These are phyloP conservation scores for Pararge aegeria DNA, from an alignment of 1,140 invertebrate genomes.

Conservation along the genomic window DNA sequence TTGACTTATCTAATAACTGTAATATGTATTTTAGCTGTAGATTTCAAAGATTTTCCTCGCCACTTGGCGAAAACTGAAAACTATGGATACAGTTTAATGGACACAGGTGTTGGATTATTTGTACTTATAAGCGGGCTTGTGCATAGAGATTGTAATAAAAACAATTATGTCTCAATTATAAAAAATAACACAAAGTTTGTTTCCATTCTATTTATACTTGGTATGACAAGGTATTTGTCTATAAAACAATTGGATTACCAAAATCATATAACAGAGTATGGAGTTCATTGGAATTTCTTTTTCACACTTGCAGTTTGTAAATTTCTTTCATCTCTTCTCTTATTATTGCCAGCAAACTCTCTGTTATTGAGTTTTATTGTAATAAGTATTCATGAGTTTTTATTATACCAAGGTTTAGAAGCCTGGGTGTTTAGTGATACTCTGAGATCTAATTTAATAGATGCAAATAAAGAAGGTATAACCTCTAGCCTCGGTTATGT, in stretches of 20 bases:
- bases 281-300: slow-evolving; percentile 98
- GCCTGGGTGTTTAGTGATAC: slow-evolving; percentile 86
- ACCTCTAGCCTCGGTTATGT: slow-evolving; percentile 91
- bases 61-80: slow-evolving; percentile 92
- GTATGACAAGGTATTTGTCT: slow-evolving; percentile 84
- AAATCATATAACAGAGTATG: slow-evolving; percentile 94
- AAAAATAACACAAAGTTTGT: slow-evolving; percentile 51
- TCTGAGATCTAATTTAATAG: slow-evolving; percentile 82
- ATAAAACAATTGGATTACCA: slow-evolving; percentile 88
- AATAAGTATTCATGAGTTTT: slow-evolving; percentile 85
- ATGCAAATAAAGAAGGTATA: slow-evolving; percentile 95
- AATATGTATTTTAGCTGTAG: slow-evolving; percentile 94
- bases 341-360: slow-evolving; percentile 73
- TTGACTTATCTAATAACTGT: slow-evolving; percentile 88
- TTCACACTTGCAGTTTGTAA: slow-evolving; percentile 93
- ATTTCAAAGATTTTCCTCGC: slow-evolving; percentile 93
- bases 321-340: slow-evolving; percentile 83
- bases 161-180: slow-evolving; percentile 52
- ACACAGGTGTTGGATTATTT: slow-evolving; percentile 95
- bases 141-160: slow-evolving; percentile 65
- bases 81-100: slow-evolving; percentile 96
- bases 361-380: slow-evolving; percentile 78
- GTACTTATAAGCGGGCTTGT: slow-evolving; percentile 93
- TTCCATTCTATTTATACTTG: slow-evolving; percentile 84
- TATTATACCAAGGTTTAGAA: slow-evolving; percentile 83